phyloP scores from a whole-genome alignment of 2,113 vertebrate species.

The Arizona elegans region DNA sequence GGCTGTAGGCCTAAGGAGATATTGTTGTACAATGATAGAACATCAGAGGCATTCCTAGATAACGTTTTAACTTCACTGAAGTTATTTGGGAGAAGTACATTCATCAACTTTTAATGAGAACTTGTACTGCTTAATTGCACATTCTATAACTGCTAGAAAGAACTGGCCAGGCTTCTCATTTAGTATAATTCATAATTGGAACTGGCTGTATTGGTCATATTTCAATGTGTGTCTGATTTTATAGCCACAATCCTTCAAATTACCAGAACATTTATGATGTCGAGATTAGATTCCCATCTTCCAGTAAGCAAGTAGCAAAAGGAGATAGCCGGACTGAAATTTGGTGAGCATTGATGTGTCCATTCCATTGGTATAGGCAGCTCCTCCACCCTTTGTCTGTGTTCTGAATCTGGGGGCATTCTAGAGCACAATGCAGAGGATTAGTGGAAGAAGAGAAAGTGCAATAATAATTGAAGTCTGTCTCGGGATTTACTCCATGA shows the following conservation, averaged over 20 bases:
- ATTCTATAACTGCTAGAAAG: neutral
- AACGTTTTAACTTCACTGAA: neutral
- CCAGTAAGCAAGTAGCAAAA: neutral
- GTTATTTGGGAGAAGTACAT: neutral
- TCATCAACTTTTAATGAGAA: neutral
- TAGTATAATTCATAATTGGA: neutral
- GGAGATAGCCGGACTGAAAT: neutral
- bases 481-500: neutral
- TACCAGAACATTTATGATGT: neutral
- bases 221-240: neutral
- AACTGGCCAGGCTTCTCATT: neutral
- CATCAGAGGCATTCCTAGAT: neutral
- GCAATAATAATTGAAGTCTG: neutral
- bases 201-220: neutral
- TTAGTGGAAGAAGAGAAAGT: neutral
- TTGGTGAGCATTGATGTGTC: neutral
- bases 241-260: neutral
- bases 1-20: neutral
- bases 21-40: neutral
- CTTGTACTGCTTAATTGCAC: neutral
- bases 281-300: neutral
- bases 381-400: neutral
- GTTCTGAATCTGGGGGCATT: neutral
- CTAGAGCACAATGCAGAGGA: neutral
- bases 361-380: neutral